Evolutionary conservation across 2,797 vertebrate genomes (phyloP).

Genomic region (Denticeps clupeoides): DNA sequence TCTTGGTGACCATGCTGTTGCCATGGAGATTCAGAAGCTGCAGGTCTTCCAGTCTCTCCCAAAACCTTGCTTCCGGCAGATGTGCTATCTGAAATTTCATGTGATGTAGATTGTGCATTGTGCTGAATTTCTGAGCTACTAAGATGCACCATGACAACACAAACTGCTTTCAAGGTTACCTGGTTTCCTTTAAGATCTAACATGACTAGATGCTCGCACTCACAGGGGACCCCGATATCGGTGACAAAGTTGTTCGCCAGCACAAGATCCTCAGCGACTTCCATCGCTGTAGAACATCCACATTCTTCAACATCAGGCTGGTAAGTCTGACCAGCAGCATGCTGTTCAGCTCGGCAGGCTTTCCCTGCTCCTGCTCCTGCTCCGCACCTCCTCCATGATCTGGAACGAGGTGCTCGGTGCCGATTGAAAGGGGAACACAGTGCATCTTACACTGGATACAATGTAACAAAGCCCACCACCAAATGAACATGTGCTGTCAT

Average conservation of each 20-base stretch:
- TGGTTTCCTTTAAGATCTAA: constrained; percentile 55
- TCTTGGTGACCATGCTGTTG: constrained; percentile 42
- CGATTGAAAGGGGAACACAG: too few species aligned
- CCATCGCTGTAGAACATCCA: constrained; percentile 33
- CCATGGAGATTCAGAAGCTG: constrained; percentile 53
- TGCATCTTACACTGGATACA: too few species aligned
- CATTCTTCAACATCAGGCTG: constrained; percentile 36
- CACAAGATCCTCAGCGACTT: constrained; percentile 41
- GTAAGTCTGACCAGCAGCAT: constrained; percentile 38
- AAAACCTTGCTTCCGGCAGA: constrained; percentile 46
- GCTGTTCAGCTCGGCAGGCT: constrained; percentile 28
- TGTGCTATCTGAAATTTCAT: constrained; percentile 39
- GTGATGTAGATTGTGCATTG: background rate
- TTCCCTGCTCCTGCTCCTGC: constrained; percentile 22
- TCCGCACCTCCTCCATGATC: constrained; percentile 23
- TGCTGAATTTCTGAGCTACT: too few species aligned
- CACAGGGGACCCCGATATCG: constrained; percentile 39
- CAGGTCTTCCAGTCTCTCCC: constrained; percentile 41
- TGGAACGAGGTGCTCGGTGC: too few species aligned
- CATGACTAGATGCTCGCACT: constrained; percentile 48
- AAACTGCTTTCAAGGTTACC: constrained; percentile 24
- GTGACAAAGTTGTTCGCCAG: constrained; percentile 49
- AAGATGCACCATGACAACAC: background rate
- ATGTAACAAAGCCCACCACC: too few species aligned
- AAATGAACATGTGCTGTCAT: background rate